Percentiles rank a stretch among this genome's conserved stretches.
Conservation (phyloP, 2,113 vertebrate species). For the Chlamydotis undulata region DNA sequence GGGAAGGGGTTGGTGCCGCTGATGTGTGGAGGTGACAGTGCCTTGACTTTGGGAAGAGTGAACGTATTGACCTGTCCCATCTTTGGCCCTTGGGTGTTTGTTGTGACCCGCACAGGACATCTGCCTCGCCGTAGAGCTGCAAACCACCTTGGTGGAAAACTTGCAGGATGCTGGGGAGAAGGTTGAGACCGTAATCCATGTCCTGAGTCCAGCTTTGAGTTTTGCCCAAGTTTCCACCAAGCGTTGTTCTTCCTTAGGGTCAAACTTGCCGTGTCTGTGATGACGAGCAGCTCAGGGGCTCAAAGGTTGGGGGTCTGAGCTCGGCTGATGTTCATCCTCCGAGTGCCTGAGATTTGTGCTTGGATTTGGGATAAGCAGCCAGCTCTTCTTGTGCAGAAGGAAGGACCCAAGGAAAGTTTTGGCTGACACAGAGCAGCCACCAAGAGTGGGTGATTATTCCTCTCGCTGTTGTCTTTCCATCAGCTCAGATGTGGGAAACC, state of each 20-base stretch:
- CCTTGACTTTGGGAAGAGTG: background rate
- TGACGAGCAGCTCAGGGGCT: background rate
- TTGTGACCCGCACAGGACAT: fast-evolving
- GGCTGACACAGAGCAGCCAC: fast-evolving
- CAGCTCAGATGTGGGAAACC: background rate
- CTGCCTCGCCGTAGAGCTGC: fast-evolving
- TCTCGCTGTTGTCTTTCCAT: background rate
- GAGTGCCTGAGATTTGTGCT: fast-evolving
- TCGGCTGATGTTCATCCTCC: background rate
- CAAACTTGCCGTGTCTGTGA: background rate
- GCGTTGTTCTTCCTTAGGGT: background rate
- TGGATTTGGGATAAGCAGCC: background rate
- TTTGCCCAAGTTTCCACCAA: background rate
- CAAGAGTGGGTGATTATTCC: background rate
- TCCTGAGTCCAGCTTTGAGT: background rate
- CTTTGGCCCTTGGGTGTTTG: background rate
- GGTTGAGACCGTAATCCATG: fast-evolving
- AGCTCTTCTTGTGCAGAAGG: background rate
- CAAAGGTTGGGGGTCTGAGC: background rate
- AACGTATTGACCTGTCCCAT: fast-evolving
- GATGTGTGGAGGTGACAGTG: background rate
- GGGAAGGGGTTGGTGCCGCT: background rate
- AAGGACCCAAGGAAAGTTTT: background rate
- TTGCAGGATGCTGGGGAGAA: background rate
- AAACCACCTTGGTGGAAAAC: background rate